Base-by-base conservation (phyloP, 2,888 invertebrate genomes). In the Myopa testacea region DNA sequence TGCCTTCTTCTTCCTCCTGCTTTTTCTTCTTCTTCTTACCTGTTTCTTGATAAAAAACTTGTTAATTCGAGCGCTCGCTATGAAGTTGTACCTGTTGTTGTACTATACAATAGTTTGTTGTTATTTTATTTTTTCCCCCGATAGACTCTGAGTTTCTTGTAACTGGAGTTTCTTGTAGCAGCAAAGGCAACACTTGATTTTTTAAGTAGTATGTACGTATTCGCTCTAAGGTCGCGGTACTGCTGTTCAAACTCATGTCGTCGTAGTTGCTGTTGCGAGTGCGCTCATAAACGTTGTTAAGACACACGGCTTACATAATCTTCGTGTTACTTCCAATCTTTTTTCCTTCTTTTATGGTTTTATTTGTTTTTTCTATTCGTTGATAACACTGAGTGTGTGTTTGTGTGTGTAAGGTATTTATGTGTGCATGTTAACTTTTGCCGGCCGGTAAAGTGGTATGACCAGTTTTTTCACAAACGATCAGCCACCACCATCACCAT, bases 371-470 rank as follows among this genome's bases (percentile, higher is more conserved):
- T 10, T 37, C 16, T 71, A 7, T 6, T 37, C 19, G 34, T 26
- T 62, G 26, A 19, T 26, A 8, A 26, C 26, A 62, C 37, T 37
- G 38, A 14, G 12, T 7, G 14, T 65, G 19, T 5, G 8, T 26
- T 19, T 7, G 12, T 26, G 12, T 63, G 6, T 34, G 45, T 19
- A 52, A 26, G 1, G 26, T 26, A 1, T n/a, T 26, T 40, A 60
- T n/a, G 37, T 68, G 52, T 26, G 55, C 19, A 26, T 75, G 68
- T 75, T 55, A 68, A 60, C 19, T 63, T 14, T 50, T 40, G 77
- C 79, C 77, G 77, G 79, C 79, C 76, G 76, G 78, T 76, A 38
- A 75, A 77, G 40, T 73, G n/a, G 76, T 14, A 58, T 40, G 63
- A 70, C 74, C 62, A 63, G 77, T 77, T 77, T 78, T n/a, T 50